phyloP scores from a whole-genome alignment of 2,797 vertebrate genomes.

The Acridotheres tristis region DNA sequence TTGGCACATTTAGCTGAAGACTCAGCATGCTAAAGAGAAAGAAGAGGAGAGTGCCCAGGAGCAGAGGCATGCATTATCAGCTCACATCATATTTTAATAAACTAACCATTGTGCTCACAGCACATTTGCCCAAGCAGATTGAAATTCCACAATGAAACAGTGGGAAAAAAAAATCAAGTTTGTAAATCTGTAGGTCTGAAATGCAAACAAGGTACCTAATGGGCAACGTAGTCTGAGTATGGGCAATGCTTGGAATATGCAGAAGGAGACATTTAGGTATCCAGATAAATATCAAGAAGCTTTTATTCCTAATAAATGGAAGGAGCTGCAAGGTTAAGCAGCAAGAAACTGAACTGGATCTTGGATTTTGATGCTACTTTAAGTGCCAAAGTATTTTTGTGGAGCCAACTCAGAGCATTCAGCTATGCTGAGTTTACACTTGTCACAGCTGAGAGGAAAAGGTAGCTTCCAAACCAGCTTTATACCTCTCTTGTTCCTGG shows the following conservation, averaged over 20 bases:
- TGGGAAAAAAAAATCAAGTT: background rate
- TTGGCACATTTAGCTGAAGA: background rate
- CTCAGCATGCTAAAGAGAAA: background rate
- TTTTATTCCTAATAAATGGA: background rate
- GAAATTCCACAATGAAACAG: background rate
- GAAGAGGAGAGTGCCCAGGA: background rate
- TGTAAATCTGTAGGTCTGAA: background rate
- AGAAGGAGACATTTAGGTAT: background rate
- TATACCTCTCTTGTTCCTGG: constrained; percentile 14
- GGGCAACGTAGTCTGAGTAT: background rate
- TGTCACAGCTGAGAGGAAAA: constrained; percentile 51
- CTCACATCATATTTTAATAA: background rate
- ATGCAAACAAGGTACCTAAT: background rate
- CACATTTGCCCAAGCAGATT: background rate
- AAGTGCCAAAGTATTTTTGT: constrained; percentile 25
- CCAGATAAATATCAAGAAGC: background rate
- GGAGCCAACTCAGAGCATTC: background rate
- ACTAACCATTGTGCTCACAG: background rate
- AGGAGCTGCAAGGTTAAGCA: background rate
- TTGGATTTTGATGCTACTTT: background rate
- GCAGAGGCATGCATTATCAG: background rate
- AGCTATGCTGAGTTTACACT: constrained; percentile 32
- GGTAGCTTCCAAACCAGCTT: constrained; percentile 38
- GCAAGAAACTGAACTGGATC: background rate
- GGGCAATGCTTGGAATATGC: background rate